Base-by-base conservation (phyloP, 37 sponge, comb jelly and placozoan species). In the Axinella damicornis region DNA sequence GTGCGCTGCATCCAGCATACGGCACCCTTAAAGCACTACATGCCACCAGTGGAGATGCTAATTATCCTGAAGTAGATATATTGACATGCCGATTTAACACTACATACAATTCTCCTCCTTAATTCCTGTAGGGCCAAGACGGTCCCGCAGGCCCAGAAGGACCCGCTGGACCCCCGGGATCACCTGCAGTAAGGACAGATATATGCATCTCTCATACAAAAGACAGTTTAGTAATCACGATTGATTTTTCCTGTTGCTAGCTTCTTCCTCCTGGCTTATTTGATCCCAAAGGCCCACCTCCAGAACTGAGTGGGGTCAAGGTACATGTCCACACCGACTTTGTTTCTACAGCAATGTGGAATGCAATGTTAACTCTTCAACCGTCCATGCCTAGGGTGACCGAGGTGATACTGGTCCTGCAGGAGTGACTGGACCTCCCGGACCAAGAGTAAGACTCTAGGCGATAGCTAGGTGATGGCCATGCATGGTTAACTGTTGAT, bases 151-250 rank as follows among this genome's bases (percentile, higher is more conserved):
- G 93, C n/a, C 70, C 83, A 41, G 65, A 61, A 38, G 93, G 93
- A 37, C 65, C 71, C 75, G 57, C 89, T 36, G 93, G 93, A 31
- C 65, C 75, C 11, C 82, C 74, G 36, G 93, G 93, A 64, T 30
- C 53, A 36, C 90, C 79, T 27, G 90, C 85, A 56, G 85, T 84
- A 63, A 39, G 68, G 63, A 53, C 34, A 60, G 25, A 54, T 28
- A 65, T 6, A 61, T 14, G 12, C 53, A 71, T 14, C 41, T 40
- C 72, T 17, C n/a, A 40, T 13, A 68, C 35, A 2, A 27, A 34
- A 68, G 2, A 27, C 35, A 5, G 46, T 12, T 46, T n/a, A n/a
- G n/a, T n/a, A n/a, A 46, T 46, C 9, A 46, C 46, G 4, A 12
- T 46, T 46, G 46, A 12, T 46, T 46, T 9, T 46, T 61, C 62